Percentiles rank a stretch among this genome's conserved stretches.
These are phyloP conservation scores for Dendrocincla fuliginosa DNA, from an alignment of 2,797 vertebrate species.

Conservation along the genomic window DNA sequence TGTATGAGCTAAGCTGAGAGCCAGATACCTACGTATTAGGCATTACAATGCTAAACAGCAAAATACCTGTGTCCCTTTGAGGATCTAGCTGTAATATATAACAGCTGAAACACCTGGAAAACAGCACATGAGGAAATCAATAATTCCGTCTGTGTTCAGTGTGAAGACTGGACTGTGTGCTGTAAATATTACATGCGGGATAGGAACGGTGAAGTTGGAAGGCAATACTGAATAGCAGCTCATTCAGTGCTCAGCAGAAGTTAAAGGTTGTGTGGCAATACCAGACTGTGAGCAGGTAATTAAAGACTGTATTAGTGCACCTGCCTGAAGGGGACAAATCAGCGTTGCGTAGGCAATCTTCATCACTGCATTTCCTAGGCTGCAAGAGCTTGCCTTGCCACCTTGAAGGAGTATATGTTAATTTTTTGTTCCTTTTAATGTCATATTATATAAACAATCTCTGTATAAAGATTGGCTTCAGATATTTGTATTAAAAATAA, in stretches of 20 bases:
- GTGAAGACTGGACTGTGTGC: not conserved
- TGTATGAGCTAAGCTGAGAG: not conserved
- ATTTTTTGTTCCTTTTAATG: constrained; percentile 40
- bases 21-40: not conserved
- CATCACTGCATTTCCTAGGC: not conserved
- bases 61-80: not conserved
- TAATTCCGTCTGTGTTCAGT: not conserved
- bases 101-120: not conserved
- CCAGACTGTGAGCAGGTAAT: not conserved
- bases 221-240: not conserved
- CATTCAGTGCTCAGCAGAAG: not conserved
- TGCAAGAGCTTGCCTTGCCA: not conserved
- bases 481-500: constrained; percentile 14
- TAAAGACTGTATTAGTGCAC: not conserved
- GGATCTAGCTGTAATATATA: not conserved
- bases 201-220: not conserved
- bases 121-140: not conserved
- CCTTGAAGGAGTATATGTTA: constrained; percentile 27
- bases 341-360: not conserved
- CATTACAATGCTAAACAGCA: not conserved
- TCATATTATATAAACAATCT: constrained; percentile 15
- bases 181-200: not conserved
- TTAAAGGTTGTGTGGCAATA: not conserved
- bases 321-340: constrained; percentile 12
- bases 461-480: constrained; percentile 7